These are phyloP conservation scores for Anguilla japonica DNA, from an alignment of 2,113 vertebrate genomes.

Conservation along the genomic window DNA sequence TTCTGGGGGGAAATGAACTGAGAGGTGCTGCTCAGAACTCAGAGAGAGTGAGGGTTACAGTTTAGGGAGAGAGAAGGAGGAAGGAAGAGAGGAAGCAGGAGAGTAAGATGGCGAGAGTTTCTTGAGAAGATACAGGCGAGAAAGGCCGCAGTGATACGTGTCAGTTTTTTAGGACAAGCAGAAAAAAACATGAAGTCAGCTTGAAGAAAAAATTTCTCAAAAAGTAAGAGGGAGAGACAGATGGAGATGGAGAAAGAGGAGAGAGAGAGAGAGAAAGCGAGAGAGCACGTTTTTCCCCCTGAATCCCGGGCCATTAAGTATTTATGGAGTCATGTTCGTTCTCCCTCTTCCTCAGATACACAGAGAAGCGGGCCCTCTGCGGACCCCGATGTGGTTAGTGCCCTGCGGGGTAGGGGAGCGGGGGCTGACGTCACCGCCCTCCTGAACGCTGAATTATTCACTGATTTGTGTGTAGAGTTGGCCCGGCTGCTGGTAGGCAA, in stretches of 20 bases:
- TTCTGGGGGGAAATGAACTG: too few relatives aligned
- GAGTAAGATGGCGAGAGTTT: neutral
- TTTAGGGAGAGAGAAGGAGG: too few relatives aligned
- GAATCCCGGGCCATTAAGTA: slow-evolving; percentile 42
- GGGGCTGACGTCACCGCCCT: slow-evolving; percentile 11
- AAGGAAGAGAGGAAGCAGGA: too few relatives aligned
- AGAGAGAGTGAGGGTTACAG: neutral
- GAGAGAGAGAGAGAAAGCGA: slow-evolving; percentile 34
- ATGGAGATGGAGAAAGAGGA: too few relatives aligned
- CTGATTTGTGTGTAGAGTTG: neutral
- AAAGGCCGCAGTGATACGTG: neutral
- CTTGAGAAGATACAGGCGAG: slow-evolving; percentile 10
- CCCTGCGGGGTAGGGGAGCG: neutral
- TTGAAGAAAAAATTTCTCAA: slow-evolving; percentile 28
- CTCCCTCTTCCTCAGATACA: slow-evolving; percentile 2
- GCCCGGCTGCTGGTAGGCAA: neutral
- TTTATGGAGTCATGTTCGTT: slow-evolving; percentile 33
- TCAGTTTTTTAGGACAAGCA: slow-evolving; percentile 37
- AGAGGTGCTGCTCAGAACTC: neutral
- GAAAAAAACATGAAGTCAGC: slow-evolving; percentile 36
- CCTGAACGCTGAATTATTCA: slow-evolving; percentile 20
- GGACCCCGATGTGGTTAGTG: neutral
- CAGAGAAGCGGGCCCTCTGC: neutral
- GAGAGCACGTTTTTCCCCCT: slow-evolving; percentile 28
- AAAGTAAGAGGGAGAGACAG: slow-evolving; percentile 28